Conservation (phyloP, 2,797 vertebrate species). For the Acrossocheilus fasciatus region DNA sequence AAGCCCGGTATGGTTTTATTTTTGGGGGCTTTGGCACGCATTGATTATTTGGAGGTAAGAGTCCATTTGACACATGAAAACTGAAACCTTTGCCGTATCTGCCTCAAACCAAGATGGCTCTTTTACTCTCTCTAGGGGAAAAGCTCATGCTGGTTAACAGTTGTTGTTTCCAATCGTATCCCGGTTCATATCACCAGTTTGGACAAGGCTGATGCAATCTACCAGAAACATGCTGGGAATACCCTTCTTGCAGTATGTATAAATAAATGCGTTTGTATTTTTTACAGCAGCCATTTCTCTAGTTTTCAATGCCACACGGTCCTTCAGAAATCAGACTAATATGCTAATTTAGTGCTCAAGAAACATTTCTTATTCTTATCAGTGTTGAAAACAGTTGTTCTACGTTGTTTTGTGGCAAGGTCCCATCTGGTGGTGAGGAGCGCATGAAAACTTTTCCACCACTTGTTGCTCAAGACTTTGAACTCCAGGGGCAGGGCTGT, state of each 20-base stretch:
- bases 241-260: slow-evolving; percentile 84
- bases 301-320: not conserved
- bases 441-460: slow-evolving; percentile 88
- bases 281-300: not conserved
- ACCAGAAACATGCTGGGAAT: slow-evolving; percentile 83
- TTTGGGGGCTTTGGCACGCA: slow-evolving; percentile 86
- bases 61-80: not conserved
- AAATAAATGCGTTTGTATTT: not conserved
- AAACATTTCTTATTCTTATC: not conserved
- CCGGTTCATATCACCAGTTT: slow-evolving; percentile 85
- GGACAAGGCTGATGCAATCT: slow-evolving; percentile 83
- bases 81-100: not conserved
- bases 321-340: not conserved
- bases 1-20: slow-evolving; percentile 86
- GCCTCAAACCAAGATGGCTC: not conserved
- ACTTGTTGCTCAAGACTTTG: slow-evolving; percentile 83
- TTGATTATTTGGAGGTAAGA: slow-evolving; percentile 90
- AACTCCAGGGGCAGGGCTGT: slow-evolving; percentile 78
- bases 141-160: slow-evolving; percentile 88
- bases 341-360: not conserved
- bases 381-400: not conserved
- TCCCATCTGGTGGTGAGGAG: slow-evolving; percentile 88
- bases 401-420: slow-evolving; percentile 72
- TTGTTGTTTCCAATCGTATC: slow-evolving; percentile 83
- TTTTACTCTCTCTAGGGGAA: slow-evolving; percentile 76